Evolutionary conservation across 1,140 invertebrate genomes (phyloP).

Genomic region (Rhynchophorus ferrugineus): DNA sequence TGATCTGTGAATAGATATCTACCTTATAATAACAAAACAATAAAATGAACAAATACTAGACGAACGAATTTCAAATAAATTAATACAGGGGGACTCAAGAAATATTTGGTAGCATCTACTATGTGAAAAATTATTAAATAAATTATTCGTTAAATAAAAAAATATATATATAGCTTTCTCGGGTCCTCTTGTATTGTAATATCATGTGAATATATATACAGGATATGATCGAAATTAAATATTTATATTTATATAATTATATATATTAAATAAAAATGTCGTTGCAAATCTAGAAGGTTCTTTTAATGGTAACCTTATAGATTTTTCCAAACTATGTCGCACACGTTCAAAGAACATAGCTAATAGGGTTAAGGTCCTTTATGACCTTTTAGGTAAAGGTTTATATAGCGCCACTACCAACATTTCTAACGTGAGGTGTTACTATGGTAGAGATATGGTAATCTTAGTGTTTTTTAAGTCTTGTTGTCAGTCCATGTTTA

Average conservation of each 20-base stretch:
- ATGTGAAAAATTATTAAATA: background rate
- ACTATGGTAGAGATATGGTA: background rate
- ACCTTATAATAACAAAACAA: background rate
- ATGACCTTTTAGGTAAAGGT: no score
- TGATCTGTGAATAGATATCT: background rate
- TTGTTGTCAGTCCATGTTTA: slow-evolving; percentile 15
- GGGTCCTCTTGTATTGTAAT: background rate
- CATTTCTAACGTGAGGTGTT: slow-evolving; percentile 18
- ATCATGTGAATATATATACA: slow-evolving; percentile 16
- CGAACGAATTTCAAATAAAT: background rate
- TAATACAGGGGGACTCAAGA: slow-evolving; percentile 1
- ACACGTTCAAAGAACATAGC: no score
- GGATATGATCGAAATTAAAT: slow-evolving; percentile 11
- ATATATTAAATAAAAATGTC: background rate
- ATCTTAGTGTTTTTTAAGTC: slow-evolving; percentile 5
- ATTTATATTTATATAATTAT: slow-evolving; percentile 1
- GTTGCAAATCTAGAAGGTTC: background rate
- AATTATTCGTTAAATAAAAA: slow-evolving; percentile 2
- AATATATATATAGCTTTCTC: slow-evolving; percentile 1
- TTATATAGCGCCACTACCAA: slow-evolving; percentile 22
- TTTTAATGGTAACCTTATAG: no score
- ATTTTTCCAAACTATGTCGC: no score
- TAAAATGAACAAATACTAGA: background rate
- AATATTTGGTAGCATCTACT: slow-evolving; percentile 1
- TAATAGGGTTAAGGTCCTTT: no score